Evolutionary conservation across 2,113 vertebrate genomes (phyloP).

Genomic region (Lepisosteus osseus): DNA sequence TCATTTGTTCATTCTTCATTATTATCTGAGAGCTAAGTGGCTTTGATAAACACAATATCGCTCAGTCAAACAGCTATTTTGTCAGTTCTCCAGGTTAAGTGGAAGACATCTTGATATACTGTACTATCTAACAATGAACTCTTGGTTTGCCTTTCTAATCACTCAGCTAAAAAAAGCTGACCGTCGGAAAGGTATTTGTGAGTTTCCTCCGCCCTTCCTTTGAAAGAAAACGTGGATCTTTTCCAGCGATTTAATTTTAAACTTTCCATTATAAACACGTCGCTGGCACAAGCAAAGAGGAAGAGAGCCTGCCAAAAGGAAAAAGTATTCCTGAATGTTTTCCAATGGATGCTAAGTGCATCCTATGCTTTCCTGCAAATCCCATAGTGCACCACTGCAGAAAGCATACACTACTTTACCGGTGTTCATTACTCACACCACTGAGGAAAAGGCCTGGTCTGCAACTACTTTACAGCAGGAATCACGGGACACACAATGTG

Average conservation of each 20-base stretch:
- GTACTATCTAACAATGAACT: not conserved
- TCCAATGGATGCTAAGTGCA: not conserved
- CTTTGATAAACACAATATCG: too few relatives aligned
- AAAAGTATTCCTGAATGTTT: not conserved
- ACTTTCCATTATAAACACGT: not conserved
- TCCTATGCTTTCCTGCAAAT: not conserved
- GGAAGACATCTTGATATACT: not conserved
- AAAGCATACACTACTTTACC: too few relatives aligned
- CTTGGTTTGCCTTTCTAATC: conserved; percentile 1
- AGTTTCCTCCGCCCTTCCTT: not conserved
- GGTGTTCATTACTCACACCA: too few relatives aligned
- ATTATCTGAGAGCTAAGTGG: too few relatives aligned
- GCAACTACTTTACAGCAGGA: too few relatives aligned
- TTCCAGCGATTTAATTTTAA: not conserved
- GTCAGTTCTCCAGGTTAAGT: not conserved
- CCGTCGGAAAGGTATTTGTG: not conserved
- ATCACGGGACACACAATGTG: too few relatives aligned
- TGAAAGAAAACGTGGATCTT: conserved; percentile 4
- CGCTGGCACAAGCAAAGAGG: conserved; percentile 1
- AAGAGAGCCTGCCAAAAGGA: not conserved
- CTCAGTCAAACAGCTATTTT: not conserved
- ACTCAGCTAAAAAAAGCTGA: not conserved
- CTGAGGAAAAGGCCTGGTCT: too few relatives aligned
- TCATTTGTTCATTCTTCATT: too few relatives aligned
- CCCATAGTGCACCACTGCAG: too few relatives aligned